Base-by-base conservation (phyloP, 2,113 vertebrate species). In the Suricata suricatta region DNA sequence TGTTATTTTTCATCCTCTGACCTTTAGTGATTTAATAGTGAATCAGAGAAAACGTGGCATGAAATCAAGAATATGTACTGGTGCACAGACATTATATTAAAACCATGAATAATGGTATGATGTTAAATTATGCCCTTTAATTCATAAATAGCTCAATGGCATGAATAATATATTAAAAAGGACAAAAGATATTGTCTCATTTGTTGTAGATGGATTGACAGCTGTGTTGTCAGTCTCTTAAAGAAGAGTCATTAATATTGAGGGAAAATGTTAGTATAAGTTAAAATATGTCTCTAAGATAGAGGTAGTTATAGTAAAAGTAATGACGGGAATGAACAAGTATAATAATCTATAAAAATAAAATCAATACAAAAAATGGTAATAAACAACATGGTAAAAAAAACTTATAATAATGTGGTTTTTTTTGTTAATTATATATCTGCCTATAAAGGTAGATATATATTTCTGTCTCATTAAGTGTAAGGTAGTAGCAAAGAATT, bases 111-210 rank as follows among this genome's bases (percentile, higher is more conserved):
- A 87, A 79, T 33, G 5, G 3, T n/a, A 33, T 79, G 23, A 69
- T 50, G 3, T 60, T 90, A 92, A 66, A 68, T 93, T 52, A 44
- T 41, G 8, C 33, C 5, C 41, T 79, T 96, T 60, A 87, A 50
- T 68, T 12, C 41, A 95, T 12, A 90, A 92, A 44, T 77, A 89
- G 52, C 41, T 6, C 23, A 90, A 16, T 4, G 15, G 3, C 10
- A 69, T 93, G 44, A 91, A 81, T 87, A 69, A 77, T 50, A 89
- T 92, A 64, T 54, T 44, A 82, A 95, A 93, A 54, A 71, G 7
- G 15, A 60, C 23, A 93, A 92, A 80, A 89, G 3, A 14, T n/a
- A 66, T 6, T 41, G 7, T 19, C 52, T 95, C 9, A 54, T 60
- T 88, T 95, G 9, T 2, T 81, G 16, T n/a, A 80, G 33, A 17